Conservation (phyloP, 2,797 vertebrate species). For the Gymnoscopelus braueri region DNA sequence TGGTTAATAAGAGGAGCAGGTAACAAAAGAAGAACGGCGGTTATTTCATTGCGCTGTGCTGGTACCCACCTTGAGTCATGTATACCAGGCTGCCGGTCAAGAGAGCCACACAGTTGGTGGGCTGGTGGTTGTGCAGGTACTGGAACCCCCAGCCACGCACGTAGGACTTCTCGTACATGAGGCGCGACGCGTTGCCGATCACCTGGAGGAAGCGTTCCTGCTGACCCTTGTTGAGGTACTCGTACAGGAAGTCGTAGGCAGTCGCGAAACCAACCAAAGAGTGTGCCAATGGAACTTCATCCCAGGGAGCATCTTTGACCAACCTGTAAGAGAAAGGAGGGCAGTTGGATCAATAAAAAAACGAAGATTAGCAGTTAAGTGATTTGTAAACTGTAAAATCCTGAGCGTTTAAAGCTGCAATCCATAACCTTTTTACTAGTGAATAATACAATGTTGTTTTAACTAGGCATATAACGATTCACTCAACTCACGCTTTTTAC, state of each 20-base stretch:
- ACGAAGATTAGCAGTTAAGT: not conserved
- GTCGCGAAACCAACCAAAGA: slow-evolving; percentile 97
- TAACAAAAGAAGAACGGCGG: too few relatives aligned
- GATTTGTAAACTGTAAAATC: not conserved
- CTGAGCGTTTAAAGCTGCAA: not conserved
- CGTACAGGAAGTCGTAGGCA: slow-evolving; percentile 95
- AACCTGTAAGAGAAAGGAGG: slow-evolving; percentile 83
- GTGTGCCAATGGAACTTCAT: slow-evolving; percentile 97
- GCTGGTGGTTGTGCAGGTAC: slow-evolving; percentile 98
- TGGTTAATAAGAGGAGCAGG: too few relatives aligned
- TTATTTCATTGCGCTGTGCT: not conserved
- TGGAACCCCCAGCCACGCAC: slow-evolving; percentile 97
- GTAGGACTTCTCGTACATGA: slow-evolving; percentile 97
- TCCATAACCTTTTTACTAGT: too few relatives aligned
- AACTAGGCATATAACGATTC: too few relatives aligned
- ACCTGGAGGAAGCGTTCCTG: slow-evolving; percentile 95
- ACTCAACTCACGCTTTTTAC: too few relatives aligned
- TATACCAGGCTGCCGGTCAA: slow-evolving; percentile 93
- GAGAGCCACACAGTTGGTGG: slow-evolving; percentile 97
- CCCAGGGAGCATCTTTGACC: slow-evolving; percentile 96
- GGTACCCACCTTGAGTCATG: slow-evolving; percentile 93
- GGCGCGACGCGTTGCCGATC: slow-evolving; percentile 91
- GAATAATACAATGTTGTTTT: too few relatives aligned
- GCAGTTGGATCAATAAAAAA: not conserved
- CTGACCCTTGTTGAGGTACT: slow-evolving; percentile 90